A percentile compares a stretch with the other conserved stretches of the same genome.
Evolutionary conservation across 2,888 invertebrate genomes (phyloP).

Genomic region (Drosophila formosana): DNA sequence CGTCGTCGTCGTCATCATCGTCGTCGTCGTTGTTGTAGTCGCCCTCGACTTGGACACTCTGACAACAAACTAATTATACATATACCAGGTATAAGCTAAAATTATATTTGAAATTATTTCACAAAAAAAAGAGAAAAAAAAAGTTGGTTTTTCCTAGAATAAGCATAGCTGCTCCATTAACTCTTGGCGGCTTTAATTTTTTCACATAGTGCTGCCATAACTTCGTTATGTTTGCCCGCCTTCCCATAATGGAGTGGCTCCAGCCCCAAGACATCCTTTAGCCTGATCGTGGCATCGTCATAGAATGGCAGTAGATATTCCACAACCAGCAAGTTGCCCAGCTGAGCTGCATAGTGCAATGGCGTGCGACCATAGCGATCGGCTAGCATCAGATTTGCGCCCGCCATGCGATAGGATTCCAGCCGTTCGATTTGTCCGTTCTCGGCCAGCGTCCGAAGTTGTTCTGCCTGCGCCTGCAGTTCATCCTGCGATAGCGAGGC

Average conservation of each 20-base stretch:
- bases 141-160: slow-evolving; percentile 3
- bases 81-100: slow-evolving; percentile 73
- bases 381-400: slow-evolving; percentile 87
- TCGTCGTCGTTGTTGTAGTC: slow-evolving; percentile 41
- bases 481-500: slow-evolving; percentile 89
- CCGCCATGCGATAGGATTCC: slow-evolving; percentile 88
- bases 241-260: slow-evolving; percentile 87
- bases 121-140: slow-evolving; percentile 49
- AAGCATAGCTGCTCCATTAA: neutral
- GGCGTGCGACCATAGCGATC: slow-evolving; percentile 89
- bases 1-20: slow-evolving; percentile 36
- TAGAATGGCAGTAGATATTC: slow-evolving; percentile 86
- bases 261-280: slow-evolving; percentile 86
- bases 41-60: slow-evolving; percentile 67
- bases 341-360: slow-evolving; percentile 89
- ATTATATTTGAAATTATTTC: slow-evolving; percentile 75
- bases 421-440: slow-evolving; percentile 87
- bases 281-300: slow-evolving; percentile 80
- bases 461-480: slow-evolving; percentile 87
- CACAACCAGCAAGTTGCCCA: slow-evolving; percentile 86
- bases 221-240: slow-evolving; percentile 42
- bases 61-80: slow-evolving; percentile 67
- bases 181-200: neutral
- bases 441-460: slow-evolving; percentile 89
- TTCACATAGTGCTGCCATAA: slow-evolving; percentile 38